phyloP scores from a whole-genome alignment of 1,140 invertebrate genomes.

The Hycleus phaleratus region DNA sequence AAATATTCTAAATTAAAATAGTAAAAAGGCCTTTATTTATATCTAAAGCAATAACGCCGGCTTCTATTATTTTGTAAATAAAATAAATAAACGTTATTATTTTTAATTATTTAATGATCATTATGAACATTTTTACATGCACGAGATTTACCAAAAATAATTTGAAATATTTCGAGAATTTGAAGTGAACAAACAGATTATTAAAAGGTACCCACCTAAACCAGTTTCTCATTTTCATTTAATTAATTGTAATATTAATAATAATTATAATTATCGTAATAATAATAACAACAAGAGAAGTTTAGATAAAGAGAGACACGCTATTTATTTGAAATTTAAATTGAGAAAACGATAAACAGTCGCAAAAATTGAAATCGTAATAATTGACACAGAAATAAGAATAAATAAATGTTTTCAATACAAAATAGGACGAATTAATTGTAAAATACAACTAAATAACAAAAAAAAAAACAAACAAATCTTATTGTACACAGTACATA shows the following conservation, averaged over 20 bases:
- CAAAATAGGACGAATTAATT: background rate
- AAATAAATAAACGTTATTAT: background rate
- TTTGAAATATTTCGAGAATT: constrained; percentile 18
- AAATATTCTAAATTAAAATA: too few species aligned
- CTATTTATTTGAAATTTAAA: constrained; percentile 12
- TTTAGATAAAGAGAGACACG: background rate
- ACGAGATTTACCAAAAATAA: constrained; percentile 30
- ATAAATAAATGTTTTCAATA: constrained; percentile 9
- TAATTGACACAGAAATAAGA: background rate
- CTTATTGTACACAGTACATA: constrained; percentile 34
- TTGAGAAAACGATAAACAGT: constrained; percentile 1
- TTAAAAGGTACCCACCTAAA: constrained; percentile 24
- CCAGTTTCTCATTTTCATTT: constrained; percentile 5
- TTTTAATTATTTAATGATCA: constrained; percentile 31
- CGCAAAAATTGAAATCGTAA: background rate
- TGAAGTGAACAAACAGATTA: background rate
- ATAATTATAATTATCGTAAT: background rate
- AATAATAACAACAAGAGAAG: background rate
- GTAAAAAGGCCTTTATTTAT: too few species aligned
- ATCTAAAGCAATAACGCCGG: too few species aligned
- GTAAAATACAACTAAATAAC: constrained; percentile 24
- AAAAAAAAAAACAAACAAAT: constrained; percentile 19
- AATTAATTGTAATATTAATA: background rate
- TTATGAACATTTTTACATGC: constrained; percentile 38
- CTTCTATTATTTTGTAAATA: too few species aligned